phyloP scores from a whole-genome alignment of 2,797 vertebrate genomes.

The Pseudopleuronectes americanus region DNA sequence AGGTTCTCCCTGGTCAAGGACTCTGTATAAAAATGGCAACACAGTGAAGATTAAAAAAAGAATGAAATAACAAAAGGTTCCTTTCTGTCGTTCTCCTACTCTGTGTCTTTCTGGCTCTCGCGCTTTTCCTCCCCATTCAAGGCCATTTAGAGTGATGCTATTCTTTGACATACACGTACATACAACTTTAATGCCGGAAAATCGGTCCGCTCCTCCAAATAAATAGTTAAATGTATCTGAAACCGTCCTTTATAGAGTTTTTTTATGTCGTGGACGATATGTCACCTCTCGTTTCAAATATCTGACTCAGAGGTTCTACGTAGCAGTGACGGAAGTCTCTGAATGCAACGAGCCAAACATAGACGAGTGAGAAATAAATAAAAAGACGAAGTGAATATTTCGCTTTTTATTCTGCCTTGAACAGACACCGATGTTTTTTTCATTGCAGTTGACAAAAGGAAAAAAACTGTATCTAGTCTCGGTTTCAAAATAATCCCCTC shows the following conservation, averaged over 20 bases:
- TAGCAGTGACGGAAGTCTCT: slow-evolving; percentile 3
- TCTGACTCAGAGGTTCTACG: slow-evolving; percentile 23
- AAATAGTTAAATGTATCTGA: slow-evolving; percentile 72
- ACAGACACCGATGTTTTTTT: slow-evolving; percentile 5
- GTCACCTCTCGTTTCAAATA: slow-evolving; percentile 29
- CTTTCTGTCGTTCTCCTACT: neutral
- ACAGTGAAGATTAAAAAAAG: slow-evolving; percentile 31
- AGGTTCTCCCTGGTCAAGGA: slow-evolving; percentile 61
- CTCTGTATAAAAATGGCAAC: slow-evolving; percentile 54
- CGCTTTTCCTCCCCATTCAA: slow-evolving; percentile 20
- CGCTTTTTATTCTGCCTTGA: slow-evolving; percentile 18
- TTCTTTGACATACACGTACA: slow-evolving; percentile 69
- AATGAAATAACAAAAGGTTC: slow-evolving; percentile 28
- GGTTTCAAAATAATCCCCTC: slow-evolving; percentile 49
- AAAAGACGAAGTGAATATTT: slow-evolving; percentile 27
- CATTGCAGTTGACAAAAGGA: slow-evolving; percentile 32
- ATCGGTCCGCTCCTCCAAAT: slow-evolving; percentile 66
- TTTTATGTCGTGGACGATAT: slow-evolving; percentile 17
- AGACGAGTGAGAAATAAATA: slow-evolving; percentile 22
- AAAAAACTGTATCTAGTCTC: slow-evolving; percentile 39
- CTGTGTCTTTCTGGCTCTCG: slow-evolving; percentile 5
- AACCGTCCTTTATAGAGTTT: slow-evolving; percentile 54
- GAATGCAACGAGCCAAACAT: slow-evolving; percentile 25
- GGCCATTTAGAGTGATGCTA: slow-evolving; percentile 58
- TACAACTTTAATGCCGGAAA: slow-evolving; percentile 77